Conservation (phyloP, 2,797 vertebrate species). For the Anniella stebbinsi region DNA sequence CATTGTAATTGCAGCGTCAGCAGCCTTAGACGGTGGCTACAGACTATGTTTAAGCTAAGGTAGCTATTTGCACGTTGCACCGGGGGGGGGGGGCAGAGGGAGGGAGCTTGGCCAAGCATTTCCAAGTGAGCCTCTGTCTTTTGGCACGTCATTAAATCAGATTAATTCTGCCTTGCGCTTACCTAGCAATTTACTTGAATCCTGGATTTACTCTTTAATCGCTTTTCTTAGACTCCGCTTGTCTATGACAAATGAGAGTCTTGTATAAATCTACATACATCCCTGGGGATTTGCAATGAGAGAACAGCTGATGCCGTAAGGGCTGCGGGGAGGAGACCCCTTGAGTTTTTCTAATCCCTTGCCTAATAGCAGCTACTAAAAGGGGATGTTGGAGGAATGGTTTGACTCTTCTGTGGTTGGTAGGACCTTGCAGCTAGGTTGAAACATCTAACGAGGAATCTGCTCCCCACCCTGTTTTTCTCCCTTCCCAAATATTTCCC, state of each 20-base stretch:
- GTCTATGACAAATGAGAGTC: not conserved
- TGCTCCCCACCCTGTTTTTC: not conserved
- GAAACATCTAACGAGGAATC: not conserved
- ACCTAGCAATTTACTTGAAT: constrained; percentile 9
- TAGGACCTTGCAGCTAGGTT: not conserved
- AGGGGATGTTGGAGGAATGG: no score
- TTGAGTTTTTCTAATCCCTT: not conserved
- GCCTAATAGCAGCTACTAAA: not conserved
- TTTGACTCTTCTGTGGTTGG: not conserved
- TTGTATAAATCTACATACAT: not conserved
- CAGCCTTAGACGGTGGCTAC: not conserved
- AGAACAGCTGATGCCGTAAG: not conserved
- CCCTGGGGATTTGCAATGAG: not conserved
- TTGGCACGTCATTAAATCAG: not conserved
- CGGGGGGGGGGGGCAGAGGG: no score
- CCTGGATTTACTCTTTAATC: not conserved
- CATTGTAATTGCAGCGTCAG: not conserved
- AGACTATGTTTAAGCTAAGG: not conserved
- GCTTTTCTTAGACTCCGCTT: not conserved
- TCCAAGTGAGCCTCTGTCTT: not conserved
- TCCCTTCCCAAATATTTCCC: not conserved
- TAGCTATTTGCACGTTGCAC: not conserved
- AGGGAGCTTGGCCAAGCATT: not conserved
- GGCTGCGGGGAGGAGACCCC: no score
- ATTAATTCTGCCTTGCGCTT: not conserved